These are phyloP conservation scores for Coenonympha arcania DNA, from an alignment of 2,888 invertebrate genomes.

Conservation along the genomic window DNA sequence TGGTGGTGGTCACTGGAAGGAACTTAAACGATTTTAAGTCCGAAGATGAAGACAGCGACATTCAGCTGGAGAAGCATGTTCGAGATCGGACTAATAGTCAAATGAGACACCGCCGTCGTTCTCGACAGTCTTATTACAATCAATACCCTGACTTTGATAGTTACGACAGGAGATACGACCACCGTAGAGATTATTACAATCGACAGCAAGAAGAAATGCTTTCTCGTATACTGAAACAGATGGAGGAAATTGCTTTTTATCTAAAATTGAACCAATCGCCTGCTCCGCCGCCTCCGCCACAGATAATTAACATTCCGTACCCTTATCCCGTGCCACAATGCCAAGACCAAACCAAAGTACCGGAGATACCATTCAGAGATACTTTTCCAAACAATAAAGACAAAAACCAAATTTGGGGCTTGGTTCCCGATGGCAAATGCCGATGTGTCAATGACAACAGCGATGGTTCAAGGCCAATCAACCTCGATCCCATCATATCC, in stretches of 20 bases:
- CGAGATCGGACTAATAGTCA: constrained; percentile 32
- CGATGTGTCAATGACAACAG: constrained; percentile 31
- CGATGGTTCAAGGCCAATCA: constrained; percentile 52
- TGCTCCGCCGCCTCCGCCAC: constrained; percentile 42
- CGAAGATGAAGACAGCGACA: constrained; percentile 30
- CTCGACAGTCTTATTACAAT: constrained; percentile 46
- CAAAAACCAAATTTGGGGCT: constrained; percentile 50
- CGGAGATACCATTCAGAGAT: not conserved
- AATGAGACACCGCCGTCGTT: constrained; percentile 44
- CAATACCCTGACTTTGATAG: constrained; percentile 44
- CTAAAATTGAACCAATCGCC: constrained; percentile 37
- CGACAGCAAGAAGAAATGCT: constrained; percentile 43
- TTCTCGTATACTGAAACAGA: constrained; percentile 43
- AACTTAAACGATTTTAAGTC: constrained; percentile 30
- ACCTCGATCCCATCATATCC: constrained; percentile 38
- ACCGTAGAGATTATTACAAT: constrained; percentile 38
- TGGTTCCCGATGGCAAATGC: constrained; percentile 33
- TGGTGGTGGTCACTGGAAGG: constrained; percentile 38
- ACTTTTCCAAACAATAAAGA: too few species aligned
- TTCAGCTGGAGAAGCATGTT: constrained; percentile 23
- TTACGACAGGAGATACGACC: not conserved
- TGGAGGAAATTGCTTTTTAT: constrained; percentile 48
- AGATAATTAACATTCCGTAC: constrained; percentile 52
- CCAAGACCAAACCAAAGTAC: not conserved
- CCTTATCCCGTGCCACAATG: constrained; percentile 40